Base-by-base conservation (phyloP, 2,888 invertebrate species). In the Troides helena region DNA sequence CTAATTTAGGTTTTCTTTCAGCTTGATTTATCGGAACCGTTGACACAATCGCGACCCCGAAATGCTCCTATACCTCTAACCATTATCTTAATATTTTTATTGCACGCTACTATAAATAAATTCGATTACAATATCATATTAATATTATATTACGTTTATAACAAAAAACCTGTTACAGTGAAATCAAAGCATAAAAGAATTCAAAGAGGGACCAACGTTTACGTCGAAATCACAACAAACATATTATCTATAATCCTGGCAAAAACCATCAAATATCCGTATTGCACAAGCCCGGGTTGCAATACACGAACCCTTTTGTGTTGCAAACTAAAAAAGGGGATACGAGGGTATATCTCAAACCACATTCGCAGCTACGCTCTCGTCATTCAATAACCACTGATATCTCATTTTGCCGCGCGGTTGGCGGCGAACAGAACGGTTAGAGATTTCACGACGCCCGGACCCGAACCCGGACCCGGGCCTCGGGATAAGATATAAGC, bases 361-460 rank as follows among this genome's bases (percentile, higher is more conserved):
- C 82, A 76, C 81, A 81, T 84, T 83, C 80, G 76, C 80, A 76
- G 84, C 81, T 76, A 81, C 81, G 82, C 81, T 80, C 74, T 78
- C 85, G 87, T 86, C 89, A 88, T 90, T 90, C 90, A 89, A 90
- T 90, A 90, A 85, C 88, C 82, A 86, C 85, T 89, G 90, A 90
- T 91, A 90, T 90, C 90, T 88, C 86, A 89, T 90, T 91, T 90
- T 88, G 83, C 85, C 86, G 85, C 85, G 83, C 85, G 86, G 86
- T 84, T 84, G 81, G 81, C 83, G 79, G 77, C 78, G 81, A 82
- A 83, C 81, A 81, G 84, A 85, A 85, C 83, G 83, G 85, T 81
- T 85, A 84, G 77, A 83, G 83, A 82, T 86, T 81, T 80, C 74
- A 76, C 77, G 78, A 78, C 83, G 81, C 80, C 78, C 76, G 65